A percentile compares a stretch with the other conserved stretches of the same genome.
Evolutionary conservation across 2,797 vertebrate species (phyloP).

Genomic region (Oreochromis grahami): DNA sequence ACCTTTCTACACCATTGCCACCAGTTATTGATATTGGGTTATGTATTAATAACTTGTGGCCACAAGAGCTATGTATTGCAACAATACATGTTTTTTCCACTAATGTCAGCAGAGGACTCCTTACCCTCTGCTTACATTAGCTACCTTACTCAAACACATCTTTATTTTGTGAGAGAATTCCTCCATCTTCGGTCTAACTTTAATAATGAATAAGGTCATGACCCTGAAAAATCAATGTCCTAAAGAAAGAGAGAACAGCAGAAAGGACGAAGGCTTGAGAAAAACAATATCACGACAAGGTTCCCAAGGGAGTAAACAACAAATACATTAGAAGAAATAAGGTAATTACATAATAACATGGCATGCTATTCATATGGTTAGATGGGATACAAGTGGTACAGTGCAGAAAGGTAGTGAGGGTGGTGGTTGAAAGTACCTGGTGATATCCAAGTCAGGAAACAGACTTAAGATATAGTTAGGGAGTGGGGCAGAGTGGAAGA

Average conservation of each 20-base stretch:
- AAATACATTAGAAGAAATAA: neutral
- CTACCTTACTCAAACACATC: neutral
- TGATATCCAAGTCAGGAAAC: slow-evolving; percentile 93
- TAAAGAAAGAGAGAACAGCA: neutral
- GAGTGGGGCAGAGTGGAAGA: slow-evolving; percentile 90
- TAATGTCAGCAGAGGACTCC: neutral
- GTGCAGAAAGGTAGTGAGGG: neutral
- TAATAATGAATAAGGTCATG: neutral
- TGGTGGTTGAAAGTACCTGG: slow-evolving; percentile 83
- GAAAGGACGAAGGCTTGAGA: neutral
- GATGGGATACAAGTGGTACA: neutral
- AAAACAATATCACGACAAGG: neutral
- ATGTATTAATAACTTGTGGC: neutral
- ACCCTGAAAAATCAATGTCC: neutral
- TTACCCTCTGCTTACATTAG: neutral
- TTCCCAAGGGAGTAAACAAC: neutral
- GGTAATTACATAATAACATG: neutral
- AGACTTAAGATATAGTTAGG: slow-evolving; percentile 94
- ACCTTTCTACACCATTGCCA: neutral
- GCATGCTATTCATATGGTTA: neutral
- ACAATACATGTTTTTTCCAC: neutral
- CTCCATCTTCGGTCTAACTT: neutral
- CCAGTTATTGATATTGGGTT: neutral
- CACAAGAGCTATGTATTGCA: neutral
- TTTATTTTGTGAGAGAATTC: neutral